Conservation (phyloP, 2,888 invertebrate genomes). For the Thera obeliscata region DNA sequence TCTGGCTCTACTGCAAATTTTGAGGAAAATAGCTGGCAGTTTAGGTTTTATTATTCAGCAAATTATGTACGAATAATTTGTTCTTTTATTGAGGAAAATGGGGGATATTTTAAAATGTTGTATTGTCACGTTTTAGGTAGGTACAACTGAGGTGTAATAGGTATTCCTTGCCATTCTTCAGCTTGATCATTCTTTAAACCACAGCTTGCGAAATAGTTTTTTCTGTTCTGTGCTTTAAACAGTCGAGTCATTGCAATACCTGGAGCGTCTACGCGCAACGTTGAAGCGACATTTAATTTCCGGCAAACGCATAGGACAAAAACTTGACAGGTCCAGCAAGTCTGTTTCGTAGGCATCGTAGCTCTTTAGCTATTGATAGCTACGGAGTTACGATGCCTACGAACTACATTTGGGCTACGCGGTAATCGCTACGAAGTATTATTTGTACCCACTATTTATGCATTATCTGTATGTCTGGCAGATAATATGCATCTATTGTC, state of each 20-base stretch:
- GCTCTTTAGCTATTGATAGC: conserved; percentile 16
- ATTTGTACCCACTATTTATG: no score
- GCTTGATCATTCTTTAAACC: neutral
- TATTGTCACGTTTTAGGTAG: neutral
- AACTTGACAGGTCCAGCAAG: conserved; percentile 16
- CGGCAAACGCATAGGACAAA: conserved; percentile 25
- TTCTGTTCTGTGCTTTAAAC: neutral
- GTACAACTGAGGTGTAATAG: no score
- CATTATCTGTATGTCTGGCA: no score
- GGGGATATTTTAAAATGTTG: neutral
- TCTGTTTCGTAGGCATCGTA: conserved; percentile 2
- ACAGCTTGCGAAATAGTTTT: no score
- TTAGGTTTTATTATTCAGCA: neutral
- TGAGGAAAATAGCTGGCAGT: neutral
- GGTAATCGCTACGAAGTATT: no score
- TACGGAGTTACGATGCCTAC: conserved; percentile 1
- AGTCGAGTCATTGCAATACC: conserved; percentile 17
- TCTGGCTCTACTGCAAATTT: conserved; percentile 12
- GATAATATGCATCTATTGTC: no score
- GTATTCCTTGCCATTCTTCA: no score
- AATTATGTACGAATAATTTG: neutral
- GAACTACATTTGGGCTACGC: no score
- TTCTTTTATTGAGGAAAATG: no score
- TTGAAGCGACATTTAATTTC: conserved; percentile 28
- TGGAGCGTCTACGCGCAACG: conserved; percentile 1